Evolutionary conservation across 1,140 invertebrate genomes (phyloP).

Genomic region (Philotrypesis tridentata): DNA sequence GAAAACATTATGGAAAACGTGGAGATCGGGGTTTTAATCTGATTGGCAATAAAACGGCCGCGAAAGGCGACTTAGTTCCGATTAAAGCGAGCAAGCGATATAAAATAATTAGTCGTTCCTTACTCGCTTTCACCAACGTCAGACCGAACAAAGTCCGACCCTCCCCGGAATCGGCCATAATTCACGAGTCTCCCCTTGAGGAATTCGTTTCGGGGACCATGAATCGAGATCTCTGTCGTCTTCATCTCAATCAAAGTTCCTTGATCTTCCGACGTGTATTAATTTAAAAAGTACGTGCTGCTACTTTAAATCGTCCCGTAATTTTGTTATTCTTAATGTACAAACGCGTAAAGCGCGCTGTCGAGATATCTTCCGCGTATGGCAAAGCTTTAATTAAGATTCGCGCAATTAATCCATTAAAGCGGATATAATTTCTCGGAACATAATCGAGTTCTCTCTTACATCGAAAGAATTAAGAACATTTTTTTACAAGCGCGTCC

Average conservation of each 20-base stretch:
- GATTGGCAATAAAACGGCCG: conserved; percentile 28
- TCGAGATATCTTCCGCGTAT: too few species aligned
- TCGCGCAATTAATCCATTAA: too few species aligned
- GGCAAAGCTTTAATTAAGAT: too few species aligned
- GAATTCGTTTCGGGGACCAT: not conserved
- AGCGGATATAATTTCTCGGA: not conserved
- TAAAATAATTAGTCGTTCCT: conserved; percentile 37
- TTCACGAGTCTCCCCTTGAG: not conserved
- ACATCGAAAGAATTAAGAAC: too few species aligned
- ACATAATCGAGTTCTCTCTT: too few species aligned
- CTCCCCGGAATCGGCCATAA: not conserved
- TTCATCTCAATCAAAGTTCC: not conserved
- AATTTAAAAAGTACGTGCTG: not conserved
- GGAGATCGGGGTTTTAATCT: not conserved
- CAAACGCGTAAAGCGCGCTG: too few species aligned
- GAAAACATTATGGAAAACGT: not conserved
- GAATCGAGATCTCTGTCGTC: not conserved
- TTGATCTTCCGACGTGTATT: not conserved
- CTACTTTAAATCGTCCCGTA: too few species aligned
- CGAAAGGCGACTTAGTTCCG: conserved; percentile 17
- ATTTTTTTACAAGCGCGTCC: too few species aligned
- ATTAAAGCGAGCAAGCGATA: not conserved
- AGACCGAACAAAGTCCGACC: not conserved
- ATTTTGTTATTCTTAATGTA: too few species aligned
- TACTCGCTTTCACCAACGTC: not conserved